Base-by-base conservation (phyloP, 2,888 invertebrate genomes). In the Biston betularia region DNA sequence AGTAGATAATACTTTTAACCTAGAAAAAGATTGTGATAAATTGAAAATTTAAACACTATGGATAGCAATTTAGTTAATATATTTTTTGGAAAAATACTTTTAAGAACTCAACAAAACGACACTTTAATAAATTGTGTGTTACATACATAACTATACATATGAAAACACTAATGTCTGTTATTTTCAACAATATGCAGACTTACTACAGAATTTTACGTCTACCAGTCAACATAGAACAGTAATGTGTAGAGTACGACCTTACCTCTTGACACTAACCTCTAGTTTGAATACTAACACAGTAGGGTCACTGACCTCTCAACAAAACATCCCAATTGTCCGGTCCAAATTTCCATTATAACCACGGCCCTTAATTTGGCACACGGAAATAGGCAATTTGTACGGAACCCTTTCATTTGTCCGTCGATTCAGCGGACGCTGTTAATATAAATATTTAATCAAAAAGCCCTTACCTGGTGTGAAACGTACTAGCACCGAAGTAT, bases 361-460 rank as follows among this genome's bases (percentile, higher is more conserved):
- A 62, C 45, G 67, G 66, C 50, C 63, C 63, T 63, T 68, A 71
- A 76, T 72, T 72, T 73, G 66, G 65, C 70, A 67, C 69, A 68
- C 67, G 66, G 70, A 65, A 63, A 63, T 65, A 63, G 68, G 71
- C 72, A 73, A 70, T 69, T 69, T 69, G 65, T 52, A 53, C 59
- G 62, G 68, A 71, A 68, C 72, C 72, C 71, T 68, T 66, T 63
- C 65, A 63, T 68, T 68, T 59, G 67, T 63, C 59, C 63, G 71
- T 53, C 69, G 72, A 69, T 72, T 72, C 61, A 68, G 65, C 65
- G 69, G 60, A 56, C 68, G 73, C 69, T 65, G 72, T 73, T 73
- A 71, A 72, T 70, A 74, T 77, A 67, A 77, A 78, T 79, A 76
- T 78, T 76, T 74, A 73, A 78, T 76, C 69, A 68, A 69, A 69